Evolutionary conservation across 2,888 invertebrate genomes (phyloP).

Genomic region (Aleiodes alternator): DNA sequence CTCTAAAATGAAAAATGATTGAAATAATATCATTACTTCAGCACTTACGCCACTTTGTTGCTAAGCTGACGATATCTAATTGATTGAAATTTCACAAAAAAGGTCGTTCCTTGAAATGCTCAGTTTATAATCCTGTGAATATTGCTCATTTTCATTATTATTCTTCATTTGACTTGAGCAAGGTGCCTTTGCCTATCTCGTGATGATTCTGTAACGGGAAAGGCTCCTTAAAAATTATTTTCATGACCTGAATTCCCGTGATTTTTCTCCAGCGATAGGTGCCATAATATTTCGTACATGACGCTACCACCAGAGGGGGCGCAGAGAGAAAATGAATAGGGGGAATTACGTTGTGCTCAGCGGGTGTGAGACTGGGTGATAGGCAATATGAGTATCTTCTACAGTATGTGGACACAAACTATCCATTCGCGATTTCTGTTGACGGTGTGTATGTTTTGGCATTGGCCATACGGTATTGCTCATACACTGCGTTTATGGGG

Average conservation of each 20-base stretch:
- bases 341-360: conserved; percentile 63
- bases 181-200: no score
- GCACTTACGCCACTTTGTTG: no score
- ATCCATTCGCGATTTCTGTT: conserved; percentile 48
- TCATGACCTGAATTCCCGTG: not conserved
- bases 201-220: no score
- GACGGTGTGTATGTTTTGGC: conserved; percentile 63
- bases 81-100: no score
- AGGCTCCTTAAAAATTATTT: no score
- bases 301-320: conserved; percentile 58
- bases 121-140: no score
- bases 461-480: conserved; percentile 68
- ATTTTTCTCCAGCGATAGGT: conserved; percentile 57
- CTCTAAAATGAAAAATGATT: no score
- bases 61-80: no score
- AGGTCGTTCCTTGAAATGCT: no score
- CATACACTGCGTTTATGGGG: conserved; percentile 74
- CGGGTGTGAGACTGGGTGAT: conserved; percentile 61
- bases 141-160: no score
- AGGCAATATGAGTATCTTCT: conserved; percentile 60
- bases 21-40: no score
- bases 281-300: conserved; percentile 75
- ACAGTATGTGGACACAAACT: conserved; percentile 47
- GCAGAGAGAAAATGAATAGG: not conserved
- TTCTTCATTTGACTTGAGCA: no score